Evolutionary conservation across 2,113 vertebrate genomes (phyloP), one percentile per base, ranked within the genome.

Genomic region (Mola mola): DNA sequence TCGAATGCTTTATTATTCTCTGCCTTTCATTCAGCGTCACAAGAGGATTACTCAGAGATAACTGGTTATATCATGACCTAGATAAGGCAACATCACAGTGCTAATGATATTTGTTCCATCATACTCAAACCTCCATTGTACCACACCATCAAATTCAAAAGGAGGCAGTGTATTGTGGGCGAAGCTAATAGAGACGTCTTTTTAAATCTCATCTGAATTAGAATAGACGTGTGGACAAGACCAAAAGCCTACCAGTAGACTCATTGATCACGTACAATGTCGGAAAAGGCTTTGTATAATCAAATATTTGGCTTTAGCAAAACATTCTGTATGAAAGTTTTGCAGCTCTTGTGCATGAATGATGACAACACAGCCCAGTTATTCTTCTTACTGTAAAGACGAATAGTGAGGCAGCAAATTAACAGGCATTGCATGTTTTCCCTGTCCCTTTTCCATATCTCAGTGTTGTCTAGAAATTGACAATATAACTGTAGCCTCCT

Each of bases 1-100:
- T 92, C 76, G 70, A 88, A 58, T 44, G 48, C 73, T 84, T 83
- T 86, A 85, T 87, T 83, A 78, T 87, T 80, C 77, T 63, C 76
- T 83, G 79, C 72, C 82, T 86, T 83, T 88, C 73, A 86, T 86
- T 80, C 76, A 49, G 62, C 72, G 77, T 81, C 79, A 84, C 79
- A 59, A 60, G 84, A 81, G 84, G 79, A 87, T 88, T 84, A 90
- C 73, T 60, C 68, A 82, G 75, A 84, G 81, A 85, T 87, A 77
- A 78, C 67, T 84, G 86, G 85, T 89, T 89, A 89, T 90, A 86
- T 89, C 82, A 85, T 91, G 90, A 88, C 89, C 89, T 82, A 92
- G 86, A 92, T 92, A 89, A 89, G 82, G 79, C 72, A 86, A 88
- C 81, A 88, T 87, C 87, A 88, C 74, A 87, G 78, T 19, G 69